These are phyloP conservation scores for Mesorhabditis sp. DNA, from an alignment of 2,888 invertebrate species.

Conservation along the genomic window DNA sequence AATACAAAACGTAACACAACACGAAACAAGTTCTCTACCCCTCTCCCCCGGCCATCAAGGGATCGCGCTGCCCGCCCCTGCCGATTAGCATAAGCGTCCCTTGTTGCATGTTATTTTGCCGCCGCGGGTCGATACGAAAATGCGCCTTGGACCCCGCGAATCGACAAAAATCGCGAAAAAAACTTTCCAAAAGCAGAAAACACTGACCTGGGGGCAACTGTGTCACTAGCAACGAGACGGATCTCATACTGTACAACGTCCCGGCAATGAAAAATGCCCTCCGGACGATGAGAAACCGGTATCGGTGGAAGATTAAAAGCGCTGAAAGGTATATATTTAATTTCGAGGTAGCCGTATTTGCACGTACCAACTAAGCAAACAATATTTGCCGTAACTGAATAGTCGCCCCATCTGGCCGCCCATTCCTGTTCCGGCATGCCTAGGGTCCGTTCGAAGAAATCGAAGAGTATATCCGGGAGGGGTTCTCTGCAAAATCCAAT, in stretches of 20 bases:
- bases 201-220: slow-evolving; percentile 44
- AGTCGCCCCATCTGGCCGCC: slow-evolving; percentile 31
- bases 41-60: too few relatives aligned
- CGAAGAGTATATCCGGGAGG: slow-evolving; percentile 42
- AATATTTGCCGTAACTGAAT: neutral
- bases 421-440: slow-evolving; percentile 35
- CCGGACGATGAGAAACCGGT: slow-evolving; percentile 25
- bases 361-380: slow-evolving; percentile 1
- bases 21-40: too few relatives aligned
- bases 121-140: too few relatives aligned
- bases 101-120: too few relatives aligned
- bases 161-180: neutral
- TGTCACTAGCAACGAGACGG: slow-evolving; percentile 33
- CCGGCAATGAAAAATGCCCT: slow-evolving; percentile 36
- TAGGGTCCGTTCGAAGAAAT: slow-evolving; percentile 7
- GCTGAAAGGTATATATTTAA: slow-evolving; percentile 16
- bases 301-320: slow-evolving; percentile 25
- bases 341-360: neutral
- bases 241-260: slow-evolving; percentile 37
- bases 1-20: too few relatives aligned
- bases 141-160: neutral
- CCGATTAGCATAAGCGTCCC: too few relatives aligned
- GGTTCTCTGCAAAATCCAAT: slow-evolving; percentile 24
- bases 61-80: too few relatives aligned
- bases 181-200: neutral